Conservation (phyloP, 2,888 invertebrate genomes). For the Cataglyphis altisquamis region DNA sequence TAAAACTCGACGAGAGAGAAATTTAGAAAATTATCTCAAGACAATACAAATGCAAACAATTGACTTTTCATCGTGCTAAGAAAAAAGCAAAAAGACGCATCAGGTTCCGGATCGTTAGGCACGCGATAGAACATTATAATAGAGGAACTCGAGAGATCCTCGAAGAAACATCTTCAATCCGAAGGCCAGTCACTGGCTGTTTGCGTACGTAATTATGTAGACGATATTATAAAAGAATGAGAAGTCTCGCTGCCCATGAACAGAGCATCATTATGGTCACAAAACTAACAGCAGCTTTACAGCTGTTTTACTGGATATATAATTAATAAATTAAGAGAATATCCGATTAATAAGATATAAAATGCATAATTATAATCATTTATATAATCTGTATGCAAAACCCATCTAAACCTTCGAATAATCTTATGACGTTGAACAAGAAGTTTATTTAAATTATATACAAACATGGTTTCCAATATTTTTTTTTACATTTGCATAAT, state of each 20-base stretch:
- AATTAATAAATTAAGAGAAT: background rate
- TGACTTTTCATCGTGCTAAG: background rate
- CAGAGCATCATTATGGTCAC: background rate
- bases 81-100: background rate
- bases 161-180: slow-evolving; percentile 64
- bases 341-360: background rate
- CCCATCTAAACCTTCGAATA: background rate
- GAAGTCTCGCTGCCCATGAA: background rate
- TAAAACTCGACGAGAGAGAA: background rate
- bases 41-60: background rate
- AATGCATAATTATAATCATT: background rate
- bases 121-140: slow-evolving; percentile 60
- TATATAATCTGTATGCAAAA: background rate
- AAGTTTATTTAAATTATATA: background rate
- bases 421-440: background rate
- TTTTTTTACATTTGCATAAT: background rate
- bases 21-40: background rate
- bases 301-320: background rate
- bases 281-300: slow-evolving; percentile 6
- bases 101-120: slow-evolving; percentile 69
- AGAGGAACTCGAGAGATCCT: slow-evolving; percentile 63
- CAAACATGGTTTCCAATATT: background rate
- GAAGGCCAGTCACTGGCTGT: slow-evolving; percentile 49
- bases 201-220: slow-evolving; percentile 65
- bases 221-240: slow-evolving; percentile 16